A percentile compares a stretch with the other conserved stretches of the same genome.
Conservation (phyloP, 2,888 invertebrate species). For the Meliscaeva auricollis region DNA sequence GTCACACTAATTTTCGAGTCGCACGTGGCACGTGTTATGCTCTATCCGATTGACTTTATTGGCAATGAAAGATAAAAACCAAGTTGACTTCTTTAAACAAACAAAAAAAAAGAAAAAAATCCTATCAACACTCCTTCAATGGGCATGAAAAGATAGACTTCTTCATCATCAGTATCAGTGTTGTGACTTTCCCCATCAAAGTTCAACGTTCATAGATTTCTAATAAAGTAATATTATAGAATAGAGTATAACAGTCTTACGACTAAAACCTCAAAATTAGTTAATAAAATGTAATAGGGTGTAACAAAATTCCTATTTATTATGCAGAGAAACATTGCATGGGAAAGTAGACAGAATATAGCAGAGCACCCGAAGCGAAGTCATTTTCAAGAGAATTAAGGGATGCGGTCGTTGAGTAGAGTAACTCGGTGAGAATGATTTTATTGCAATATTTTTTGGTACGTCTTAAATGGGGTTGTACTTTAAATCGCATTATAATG, state of each 20-base stretch:
- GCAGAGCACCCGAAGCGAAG: constrained; percentile 34
- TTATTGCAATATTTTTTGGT: constrained; percentile 50
- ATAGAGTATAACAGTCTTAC: constrained; percentile 26
- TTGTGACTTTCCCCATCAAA: not conserved
- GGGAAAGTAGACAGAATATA: not conserved
- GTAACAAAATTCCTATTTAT: constrained; percentile 58
- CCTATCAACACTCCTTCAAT: constrained; percentile 34
- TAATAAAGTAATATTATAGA: constrained; percentile 2
- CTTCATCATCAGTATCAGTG: not conserved
- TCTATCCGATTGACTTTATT: constrained; percentile 60
- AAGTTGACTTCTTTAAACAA: constrained; percentile 33
- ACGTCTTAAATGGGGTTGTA: constrained; percentile 12
- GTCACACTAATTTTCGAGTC: constrained; percentile 40
- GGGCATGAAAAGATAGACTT: not conserved
- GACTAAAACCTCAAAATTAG: constrained; percentile 70
- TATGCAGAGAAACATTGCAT: not conserved
- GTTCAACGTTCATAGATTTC: constrained; percentile 31
- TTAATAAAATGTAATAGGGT: constrained; percentile 73
- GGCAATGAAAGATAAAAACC: constrained; percentile 36
- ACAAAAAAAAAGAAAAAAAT: constrained; percentile 1
- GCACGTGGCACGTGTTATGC: constrained; percentile 50
- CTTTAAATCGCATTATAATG: constrained; percentile 47
- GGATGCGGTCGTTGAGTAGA: constrained; percentile 7
- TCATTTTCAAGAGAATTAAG: constrained; percentile 20
- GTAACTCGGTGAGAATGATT: constrained; percentile 36